phyloP scores from a whole-genome alignment of 2,888 invertebrate species.

The Eurytoma adleriae region DNA sequence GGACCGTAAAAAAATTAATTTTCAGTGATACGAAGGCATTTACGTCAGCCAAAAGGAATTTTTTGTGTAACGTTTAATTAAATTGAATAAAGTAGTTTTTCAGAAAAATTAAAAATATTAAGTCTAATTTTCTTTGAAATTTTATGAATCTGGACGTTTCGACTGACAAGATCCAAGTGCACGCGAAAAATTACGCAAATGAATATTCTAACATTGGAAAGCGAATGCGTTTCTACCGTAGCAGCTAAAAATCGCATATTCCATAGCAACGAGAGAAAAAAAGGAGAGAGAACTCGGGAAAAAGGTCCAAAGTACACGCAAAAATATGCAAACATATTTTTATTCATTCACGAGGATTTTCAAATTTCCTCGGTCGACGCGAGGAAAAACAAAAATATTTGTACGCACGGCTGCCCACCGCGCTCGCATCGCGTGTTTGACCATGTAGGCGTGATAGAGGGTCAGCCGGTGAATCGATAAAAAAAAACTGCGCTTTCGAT shows the following conservation, averaged over 20 bases:
- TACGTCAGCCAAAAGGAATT: too few species aligned
- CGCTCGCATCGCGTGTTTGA: constrained; percentile 16
- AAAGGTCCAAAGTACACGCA: constrained; percentile 4
- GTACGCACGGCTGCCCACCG: constrained; percentile 20
- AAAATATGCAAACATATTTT: constrained; percentile 53
- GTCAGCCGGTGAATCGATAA: constrained; percentile 33
- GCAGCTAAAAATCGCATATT: constrained; percentile 30
- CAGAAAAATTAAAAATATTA: too few species aligned
- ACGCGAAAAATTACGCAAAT: constrained; percentile 20
- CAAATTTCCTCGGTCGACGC: constrained; percentile 31
- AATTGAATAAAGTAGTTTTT: too few species aligned
- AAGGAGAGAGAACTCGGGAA: background rate
- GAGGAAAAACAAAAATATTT: constrained; percentile 49
- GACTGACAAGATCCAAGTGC: background rate
- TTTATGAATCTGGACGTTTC: background rate
- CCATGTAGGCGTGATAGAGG: constrained; percentile 1
- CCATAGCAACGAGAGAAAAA: constrained; percentile 19
- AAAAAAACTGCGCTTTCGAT: background rate
- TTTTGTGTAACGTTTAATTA: too few species aligned
- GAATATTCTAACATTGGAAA: constrained; percentile 31
- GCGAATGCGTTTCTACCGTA: constrained; percentile 13
- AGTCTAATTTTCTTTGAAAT: background rate
- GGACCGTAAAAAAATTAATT: too few species aligned
- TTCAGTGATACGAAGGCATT: too few species aligned
- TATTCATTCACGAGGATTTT: constrained; percentile 46